Evolutionary conservation across 2,797 vertebrate species (phyloP).

Genomic region (Bovichtus variegatus): DNA sequence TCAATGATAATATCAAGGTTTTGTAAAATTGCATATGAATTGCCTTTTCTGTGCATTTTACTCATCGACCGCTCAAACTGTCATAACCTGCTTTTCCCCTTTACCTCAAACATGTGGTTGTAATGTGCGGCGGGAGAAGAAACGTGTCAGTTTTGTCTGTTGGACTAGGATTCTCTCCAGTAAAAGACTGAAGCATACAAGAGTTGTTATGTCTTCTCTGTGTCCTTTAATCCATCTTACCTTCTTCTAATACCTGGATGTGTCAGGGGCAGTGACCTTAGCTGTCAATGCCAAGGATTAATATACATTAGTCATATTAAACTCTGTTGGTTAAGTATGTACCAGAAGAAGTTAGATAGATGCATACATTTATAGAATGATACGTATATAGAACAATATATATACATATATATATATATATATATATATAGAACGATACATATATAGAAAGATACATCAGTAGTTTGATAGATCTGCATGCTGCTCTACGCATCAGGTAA

Average conservation of each 20-base stretch:
- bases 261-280: conserved; percentile 57
- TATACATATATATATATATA: conserved; percentile 20
- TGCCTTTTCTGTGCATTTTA: conserved; percentile 3
- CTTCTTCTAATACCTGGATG: conserved; percentile 72
- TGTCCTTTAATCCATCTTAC: conserved; percentile 77
- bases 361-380: conserved; percentile 9
- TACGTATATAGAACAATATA: conserved; percentile 10
- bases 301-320: conserved; percentile 40
- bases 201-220: conserved; percentile 53
- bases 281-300: conserved; percentile 67
- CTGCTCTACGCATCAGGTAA: neutral
- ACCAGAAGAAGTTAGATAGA: conserved; percentile 7
- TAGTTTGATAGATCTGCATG: neutral
- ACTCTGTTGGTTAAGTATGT: conserved; percentile 7
- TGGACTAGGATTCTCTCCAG: conserved; percentile 61
- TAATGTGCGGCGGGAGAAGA: conserved; percentile 29
- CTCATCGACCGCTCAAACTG: neutral
- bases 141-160: conserved; percentile 27
- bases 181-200: conserved; percentile 74
- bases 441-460: conserved; percentile 20
- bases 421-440: conserved; percentile 18
- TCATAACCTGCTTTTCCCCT: neutral
- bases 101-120: conserved; percentile 18
- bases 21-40: neutral
- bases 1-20: neutral